Conservation (phyloP, 2,113 vertebrate species). For the Sciurus niger region DNA sequence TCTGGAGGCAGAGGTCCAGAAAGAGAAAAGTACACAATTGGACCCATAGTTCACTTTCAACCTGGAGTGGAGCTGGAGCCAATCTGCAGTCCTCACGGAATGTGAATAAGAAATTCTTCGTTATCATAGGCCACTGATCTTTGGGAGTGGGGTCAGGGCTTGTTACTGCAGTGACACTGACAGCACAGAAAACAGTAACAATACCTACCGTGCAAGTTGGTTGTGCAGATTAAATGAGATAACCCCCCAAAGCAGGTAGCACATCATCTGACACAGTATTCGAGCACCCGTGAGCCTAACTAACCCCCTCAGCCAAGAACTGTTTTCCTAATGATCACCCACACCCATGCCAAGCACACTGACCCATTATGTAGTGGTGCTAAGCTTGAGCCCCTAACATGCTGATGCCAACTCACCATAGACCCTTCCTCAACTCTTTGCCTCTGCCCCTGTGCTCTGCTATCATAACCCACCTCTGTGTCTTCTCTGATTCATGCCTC, state of each 20-base stretch:
- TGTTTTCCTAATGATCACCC: not conserved
- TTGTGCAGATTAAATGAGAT: not conserved
- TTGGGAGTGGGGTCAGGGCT: accelerated
- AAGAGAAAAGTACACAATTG: not conserved
- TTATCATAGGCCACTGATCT: not conserved
- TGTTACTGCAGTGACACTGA: not conserved
- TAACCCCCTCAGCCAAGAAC: not conserved
- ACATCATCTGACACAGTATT: not conserved
- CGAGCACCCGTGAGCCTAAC: not conserved
- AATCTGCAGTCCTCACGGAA: not conserved
- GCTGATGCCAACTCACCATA: not conserved
- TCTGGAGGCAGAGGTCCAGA: not conserved
- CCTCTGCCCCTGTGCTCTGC: not conserved
- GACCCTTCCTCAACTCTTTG: not conserved
- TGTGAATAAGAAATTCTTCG: not conserved
- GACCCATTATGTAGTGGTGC: not conserved
- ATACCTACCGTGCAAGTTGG: not conserved
- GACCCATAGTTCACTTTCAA: not conserved
- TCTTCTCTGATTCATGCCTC: not conserved
- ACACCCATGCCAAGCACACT: not conserved
- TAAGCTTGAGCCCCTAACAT: not conserved
- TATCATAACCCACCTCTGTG: not conserved
- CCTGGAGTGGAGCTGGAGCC: not conserved
- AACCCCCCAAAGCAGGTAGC: not conserved
- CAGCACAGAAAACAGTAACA: not conserved